Base-by-base conservation (phyloP, 2,888 invertebrate species). In the Chrysolina haemoptera region DNA sequence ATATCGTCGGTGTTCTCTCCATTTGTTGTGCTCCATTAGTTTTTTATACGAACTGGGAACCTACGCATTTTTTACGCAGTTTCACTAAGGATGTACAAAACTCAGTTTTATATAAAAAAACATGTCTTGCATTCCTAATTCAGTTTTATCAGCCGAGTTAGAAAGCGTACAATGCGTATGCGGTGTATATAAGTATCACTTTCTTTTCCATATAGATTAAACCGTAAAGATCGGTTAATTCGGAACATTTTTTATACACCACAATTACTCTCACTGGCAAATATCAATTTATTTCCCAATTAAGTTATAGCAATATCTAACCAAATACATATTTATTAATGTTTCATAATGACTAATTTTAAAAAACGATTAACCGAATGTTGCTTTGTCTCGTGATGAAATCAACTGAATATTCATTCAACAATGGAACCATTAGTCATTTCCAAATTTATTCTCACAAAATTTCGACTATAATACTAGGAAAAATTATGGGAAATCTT, bases 161-260 rank as follows among this genome's bases (percentile, higher is more conserved):
- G 67, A 67, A 67, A 67, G 67, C 67, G 67, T 67, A 53, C 18
- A 27, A 67, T 20, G 20, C 4, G 18, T 55, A 67, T 67, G 35
- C 66, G 50, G 66, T 66, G 22, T 46, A 9, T 46, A 9, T 35
- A 35, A 10, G 48, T 65, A 50, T 50, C 27, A 43, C 67, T 67
- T 67, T 67, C 67, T 67, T 67, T 67, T 67, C 55, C 50, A 12
- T 53, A 35, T 41, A 40, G 53, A 50, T 53, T 18, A 53, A 40
- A 67, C 55, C 67, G 40, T 53, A 18, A 53, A 55, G 40, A 67
- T 67, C 50, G 20, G 48, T 11, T 41, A 53, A 67, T 53, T 41
- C 48, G 50, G 53, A 55, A 55, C 11, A 40, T 18, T 67, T 18
- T 67, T 18, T 14, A 12, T 53, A 14, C 59, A 27, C 53, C 12